Evolutionary conservation across 2,113 vertebrate species (phyloP).

Genomic region (Grammomys dolichurus): DNA sequence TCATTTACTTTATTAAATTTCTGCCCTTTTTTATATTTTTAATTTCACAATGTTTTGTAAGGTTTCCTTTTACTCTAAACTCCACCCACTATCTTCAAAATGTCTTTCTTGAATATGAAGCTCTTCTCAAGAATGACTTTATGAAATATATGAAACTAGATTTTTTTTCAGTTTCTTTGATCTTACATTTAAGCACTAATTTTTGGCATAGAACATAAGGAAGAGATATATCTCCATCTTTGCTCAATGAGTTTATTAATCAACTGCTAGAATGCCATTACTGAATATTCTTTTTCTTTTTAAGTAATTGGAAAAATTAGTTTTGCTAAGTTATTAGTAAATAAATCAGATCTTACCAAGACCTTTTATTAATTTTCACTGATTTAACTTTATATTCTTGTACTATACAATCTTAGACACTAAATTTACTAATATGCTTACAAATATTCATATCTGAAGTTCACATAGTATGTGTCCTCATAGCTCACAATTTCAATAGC

Average conservation of each 20-base stretch:
- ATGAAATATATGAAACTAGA: neutral
- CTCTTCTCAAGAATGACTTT: neutral
- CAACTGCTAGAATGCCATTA: neutral
- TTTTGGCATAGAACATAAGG: neutral
- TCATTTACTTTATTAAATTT: slow-evolving; percentile 41
- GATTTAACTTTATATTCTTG: neutral
- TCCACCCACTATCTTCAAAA: neutral
- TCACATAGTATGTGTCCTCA: slow-evolving; percentile 3
- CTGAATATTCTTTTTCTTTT: neutral
- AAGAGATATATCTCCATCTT: neutral
- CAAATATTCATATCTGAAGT: neutral
- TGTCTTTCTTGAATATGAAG: neutral
- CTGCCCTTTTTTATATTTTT: neutral
- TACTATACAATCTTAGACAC: neutral
- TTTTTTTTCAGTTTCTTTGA: slow-evolving; percentile 22
- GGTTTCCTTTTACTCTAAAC: slow-evolving; percentile 16
- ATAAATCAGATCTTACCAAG: neutral
- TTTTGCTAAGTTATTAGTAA: neutral
- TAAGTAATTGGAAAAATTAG: neutral
- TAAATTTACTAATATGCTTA: slow-evolving; percentile 1
- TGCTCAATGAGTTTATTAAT: neutral
- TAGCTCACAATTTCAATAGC: neutral
- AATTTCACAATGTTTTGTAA: neutral
- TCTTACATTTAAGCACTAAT: slow-evolving; percentile 4
- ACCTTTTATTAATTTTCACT: neutral